Evolutionary conservation across 2,888 invertebrate species (phyloP).

Genomic region (Spatulosminthurus flaviceps): DNA sequence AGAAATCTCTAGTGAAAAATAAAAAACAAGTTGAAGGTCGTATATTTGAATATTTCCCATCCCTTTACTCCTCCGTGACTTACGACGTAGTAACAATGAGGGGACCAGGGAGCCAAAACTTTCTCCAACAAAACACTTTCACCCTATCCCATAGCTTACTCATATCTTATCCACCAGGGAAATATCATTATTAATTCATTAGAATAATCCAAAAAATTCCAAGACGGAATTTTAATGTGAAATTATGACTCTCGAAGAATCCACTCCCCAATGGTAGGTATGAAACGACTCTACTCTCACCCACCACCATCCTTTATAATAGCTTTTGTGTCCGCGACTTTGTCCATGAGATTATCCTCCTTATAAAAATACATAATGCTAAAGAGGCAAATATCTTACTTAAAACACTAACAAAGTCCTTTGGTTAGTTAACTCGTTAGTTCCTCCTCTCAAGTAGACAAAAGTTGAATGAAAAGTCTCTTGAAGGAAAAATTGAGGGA

Average conservation of each 20-base stretch:
- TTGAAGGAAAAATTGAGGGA: neutral
- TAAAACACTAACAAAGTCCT: neutral
- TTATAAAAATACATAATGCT: too few relatives aligned
- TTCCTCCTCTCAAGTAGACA: neutral
- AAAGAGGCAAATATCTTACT: slow-evolving; percentile 40
- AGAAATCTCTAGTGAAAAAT: slow-evolving; percentile 25
- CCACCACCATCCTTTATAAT: neutral
- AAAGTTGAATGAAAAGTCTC: neutral
- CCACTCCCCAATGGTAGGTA: too few relatives aligned
- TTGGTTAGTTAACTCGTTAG: neutral
- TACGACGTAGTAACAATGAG: neutral
- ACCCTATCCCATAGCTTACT: too few relatives aligned
- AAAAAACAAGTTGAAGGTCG: slow-evolving; percentile 23
- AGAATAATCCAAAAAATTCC: neutral
- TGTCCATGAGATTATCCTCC: too few relatives aligned
- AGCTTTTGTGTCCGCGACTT: too few relatives aligned
- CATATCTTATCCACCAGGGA: neutral
- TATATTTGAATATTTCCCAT: slow-evolving; percentile 20
- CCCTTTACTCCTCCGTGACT: neutral
- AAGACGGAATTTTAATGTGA: slow-evolving; percentile 8
- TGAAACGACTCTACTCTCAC: neutral
- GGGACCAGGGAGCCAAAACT: neutral
- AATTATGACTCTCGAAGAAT: too few relatives aligned
- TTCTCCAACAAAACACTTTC: neutral
- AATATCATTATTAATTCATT: slow-evolving; percentile 9